Base-by-base conservation (phyloP, 2,888 invertebrate species). In the Cordilura impudica region DNA sequence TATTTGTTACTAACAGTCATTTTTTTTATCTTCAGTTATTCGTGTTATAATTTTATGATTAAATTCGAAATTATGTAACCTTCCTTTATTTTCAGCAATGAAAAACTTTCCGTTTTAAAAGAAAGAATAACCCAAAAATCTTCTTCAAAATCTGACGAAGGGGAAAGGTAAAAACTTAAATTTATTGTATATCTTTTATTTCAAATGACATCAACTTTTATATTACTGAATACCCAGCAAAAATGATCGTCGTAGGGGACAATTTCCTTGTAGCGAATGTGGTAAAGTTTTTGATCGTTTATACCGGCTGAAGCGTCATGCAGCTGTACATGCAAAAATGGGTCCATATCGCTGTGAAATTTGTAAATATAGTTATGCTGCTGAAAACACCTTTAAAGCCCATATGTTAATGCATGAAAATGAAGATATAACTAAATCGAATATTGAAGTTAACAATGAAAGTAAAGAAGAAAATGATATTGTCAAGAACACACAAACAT, bases 261-360 rank as follows among this genome's bases (percentile, higher is more conserved):
- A 56, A 14, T 77, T 78, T 61, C 71, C 74, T 29, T 92, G 92
- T 83, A 85, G 85, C 12, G 85, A 90, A 58, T 93, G 92, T 83
- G 86, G 88, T 14, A 92, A 92, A 86, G 83, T 83, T 5, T 92
- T 90, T 82, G 88, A 86, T 26, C 90, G 90, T 69, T 86, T 90
- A 39, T 91, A 91, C 72, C 90, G 90, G 54, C 89, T 91, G 4
- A 78, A 65, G 29, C 84, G 84, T 4, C 87, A 87, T 47, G 67
- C 81, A 26, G 84, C 81, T 43, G 82, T 85, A 4, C 87, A 86
- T 45, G 47, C 81, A 2, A 83, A 84, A 29, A 81, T 83, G 0
- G 84, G 85, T 26, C 84, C 86, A 4, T 86, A 82, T 78, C 84
- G 85, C 71, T 89, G 88, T 78, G 60, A 82, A 14, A 79, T 83